Evolutionary conservation across 2,113 vertebrate genomes (phyloP).

Genomic region (Girardinichthys multiradiatus): DNA sequence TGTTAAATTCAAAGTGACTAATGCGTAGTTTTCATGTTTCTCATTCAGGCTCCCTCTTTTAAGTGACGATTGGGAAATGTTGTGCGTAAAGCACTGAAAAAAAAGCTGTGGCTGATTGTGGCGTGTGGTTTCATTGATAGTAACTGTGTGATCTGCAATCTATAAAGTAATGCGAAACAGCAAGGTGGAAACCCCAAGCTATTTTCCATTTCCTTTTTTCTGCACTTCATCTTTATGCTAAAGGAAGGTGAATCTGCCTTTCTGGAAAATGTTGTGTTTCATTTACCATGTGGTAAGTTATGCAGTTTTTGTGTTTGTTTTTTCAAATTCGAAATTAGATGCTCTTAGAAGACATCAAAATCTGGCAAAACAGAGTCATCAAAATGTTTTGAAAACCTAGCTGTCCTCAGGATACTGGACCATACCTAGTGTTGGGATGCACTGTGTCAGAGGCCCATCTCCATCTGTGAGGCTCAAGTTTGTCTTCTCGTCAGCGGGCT

Average conservation of each 20-base stretch:
- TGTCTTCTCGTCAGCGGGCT: too few relatives aligned
- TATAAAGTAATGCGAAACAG: neutral
- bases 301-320: neutral
- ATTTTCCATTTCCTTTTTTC: constrained; percentile 12
- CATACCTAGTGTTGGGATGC: too few relatives aligned
- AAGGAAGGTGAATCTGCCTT: neutral
- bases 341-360: neutral
- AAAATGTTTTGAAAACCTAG: too few relatives aligned
- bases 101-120: neutral
- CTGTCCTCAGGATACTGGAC: too few relatives aligned
- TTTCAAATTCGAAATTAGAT: neutral
- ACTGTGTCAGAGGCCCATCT: too few relatives aligned
- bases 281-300: neutral
- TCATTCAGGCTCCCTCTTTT: neutral
- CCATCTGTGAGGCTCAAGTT: too few relatives aligned
- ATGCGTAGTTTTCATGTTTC: neutral
- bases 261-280: neutral
- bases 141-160: neutral
- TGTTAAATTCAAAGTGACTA: neutral
- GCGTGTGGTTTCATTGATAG: constrained; percentile 41
- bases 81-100: neutral
- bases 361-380: neutral
- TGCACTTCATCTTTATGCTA: too few relatives aligned
- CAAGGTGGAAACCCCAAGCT: constrained; percentile 15
- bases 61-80: constrained; percentile 23